Conservation (phyloP, 2,888 invertebrate species). For the Sussaba pulchella region DNA sequence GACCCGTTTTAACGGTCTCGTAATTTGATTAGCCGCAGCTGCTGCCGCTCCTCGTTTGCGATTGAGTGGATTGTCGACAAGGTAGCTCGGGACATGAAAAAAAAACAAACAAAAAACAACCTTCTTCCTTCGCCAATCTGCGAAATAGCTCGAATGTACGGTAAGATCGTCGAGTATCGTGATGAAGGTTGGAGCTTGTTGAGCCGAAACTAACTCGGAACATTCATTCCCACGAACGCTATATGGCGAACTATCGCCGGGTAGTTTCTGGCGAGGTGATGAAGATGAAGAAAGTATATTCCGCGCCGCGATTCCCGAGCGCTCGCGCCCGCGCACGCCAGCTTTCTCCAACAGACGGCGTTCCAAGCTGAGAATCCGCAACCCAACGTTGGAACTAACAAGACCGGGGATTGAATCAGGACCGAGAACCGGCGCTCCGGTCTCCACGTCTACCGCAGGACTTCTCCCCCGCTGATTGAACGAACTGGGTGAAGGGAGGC, state of each 20-base stretch:
- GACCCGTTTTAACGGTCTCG: conserved; percentile 55
- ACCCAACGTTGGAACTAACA: conserved; percentile 70
- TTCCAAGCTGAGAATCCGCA: conserved; percentile 53
- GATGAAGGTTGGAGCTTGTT: conserved; percentile 32
- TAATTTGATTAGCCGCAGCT: conserved; percentile 61
- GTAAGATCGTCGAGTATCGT: conserved; percentile 30
- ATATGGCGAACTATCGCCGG: conserved; percentile 42
- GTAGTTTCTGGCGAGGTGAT: neutral
- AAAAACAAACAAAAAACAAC: too few species aligned
- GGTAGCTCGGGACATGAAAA: too few species aligned
- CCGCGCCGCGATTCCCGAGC: too few species aligned
- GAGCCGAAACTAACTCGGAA: conserved; percentile 52
- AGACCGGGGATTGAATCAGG: conserved; percentile 78
- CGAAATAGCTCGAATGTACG: conserved; percentile 48
- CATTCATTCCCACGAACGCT: conserved; percentile 34
- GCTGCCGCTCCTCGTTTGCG: neutral
- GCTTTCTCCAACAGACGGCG: neutral
- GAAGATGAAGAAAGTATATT: conserved; percentile 38
- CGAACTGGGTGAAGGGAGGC: conserved; percentile 44
- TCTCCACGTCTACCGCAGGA: conserved; percentile 43
- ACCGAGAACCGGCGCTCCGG: conserved; percentile 69
- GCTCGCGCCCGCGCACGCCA: neutral
- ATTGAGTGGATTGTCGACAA: conserved; percentile 37
- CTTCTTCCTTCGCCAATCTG: conserved; percentile 64
- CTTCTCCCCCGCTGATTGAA: conserved; percentile 61